These are phyloP conservation scores for Bombus confusus DNA, from an alignment of 1,140 invertebrate genomes.

Conservation along the genomic window DNA sequence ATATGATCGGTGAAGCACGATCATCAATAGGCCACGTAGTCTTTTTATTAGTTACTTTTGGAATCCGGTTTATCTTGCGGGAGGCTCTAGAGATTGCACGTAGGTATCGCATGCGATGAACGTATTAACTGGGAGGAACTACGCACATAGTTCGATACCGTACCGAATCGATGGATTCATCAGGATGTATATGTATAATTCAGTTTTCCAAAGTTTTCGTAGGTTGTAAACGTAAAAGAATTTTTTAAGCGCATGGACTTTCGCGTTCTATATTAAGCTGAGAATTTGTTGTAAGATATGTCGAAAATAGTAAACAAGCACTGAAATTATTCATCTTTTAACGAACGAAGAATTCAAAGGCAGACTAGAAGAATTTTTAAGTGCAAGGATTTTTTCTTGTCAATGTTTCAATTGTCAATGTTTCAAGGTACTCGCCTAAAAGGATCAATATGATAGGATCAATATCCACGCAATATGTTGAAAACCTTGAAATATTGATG, in stretches of 20 bases:
- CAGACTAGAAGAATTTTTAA: neutral
- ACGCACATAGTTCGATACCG: neutral
- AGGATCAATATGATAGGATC: too few relatives aligned
- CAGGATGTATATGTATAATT: neutral
- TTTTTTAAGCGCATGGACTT: neutral
- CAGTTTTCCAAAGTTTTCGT: neutral
- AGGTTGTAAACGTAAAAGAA: neutral
- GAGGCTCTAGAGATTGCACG: neutral
- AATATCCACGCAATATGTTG: too few relatives aligned
- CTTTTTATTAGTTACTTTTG: neutral
- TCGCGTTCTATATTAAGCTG: neutral
- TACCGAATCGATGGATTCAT: neutral
- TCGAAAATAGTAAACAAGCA: too few relatives aligned
- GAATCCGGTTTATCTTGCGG: neutral
- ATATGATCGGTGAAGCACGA: neutral
- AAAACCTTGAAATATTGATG: too few relatives aligned
- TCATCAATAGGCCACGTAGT: neutral
- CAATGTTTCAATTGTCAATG: too few relatives aligned
- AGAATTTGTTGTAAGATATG: neutral
- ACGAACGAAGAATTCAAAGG: neutral
- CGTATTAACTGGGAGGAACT: neutral
- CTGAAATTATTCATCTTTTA: too few relatives aligned
- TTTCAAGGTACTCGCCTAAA: too few relatives aligned
- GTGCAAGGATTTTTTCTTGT: neutral
- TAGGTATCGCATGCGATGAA: neutral